Base-by-base conservation (phyloP, 2,113 vertebrate species). In the Phalacrocorax pelagicus region DNA sequence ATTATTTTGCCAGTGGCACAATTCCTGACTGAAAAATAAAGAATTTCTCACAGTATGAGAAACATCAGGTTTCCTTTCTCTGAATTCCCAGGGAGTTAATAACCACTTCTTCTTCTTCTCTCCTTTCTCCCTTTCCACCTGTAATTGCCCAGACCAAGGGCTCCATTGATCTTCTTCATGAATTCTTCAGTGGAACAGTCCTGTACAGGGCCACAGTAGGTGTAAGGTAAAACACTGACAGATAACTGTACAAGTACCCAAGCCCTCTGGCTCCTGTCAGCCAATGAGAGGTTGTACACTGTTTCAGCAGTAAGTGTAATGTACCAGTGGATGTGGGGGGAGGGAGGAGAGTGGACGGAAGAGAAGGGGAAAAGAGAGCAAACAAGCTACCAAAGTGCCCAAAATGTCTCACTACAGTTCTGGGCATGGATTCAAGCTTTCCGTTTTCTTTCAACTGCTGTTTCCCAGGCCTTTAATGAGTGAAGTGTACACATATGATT, bases 261-360 rank as follows among this genome's bases (percentile, higher is more conserved):
- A 77, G 9, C 6, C 15, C 42, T 49, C 27, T 42, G 54, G 21
- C n/a, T 63, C 7, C 49, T 46, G 29, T 46, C 40, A 65, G 38
- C 21, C 13, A 46, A 54, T 36, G 2, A 52, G 44, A 81, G 15
- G 11, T 12, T 61, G 24, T 1, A 34, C 13, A 4, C n/a, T 63
- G 10, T 77, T 78, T 30, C 38, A n/a, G 29, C 10, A 42, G 5
- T 4, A 38, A 67, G 12, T 9, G 47, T 27, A 38, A 57, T 17
- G 16, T 55, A 32, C 12, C 0, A 0, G 27, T 5, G 14, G 18
- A 20, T 51, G 21, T 15, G n/a, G 36, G 14, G 7, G 20, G 20
- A 73, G 7, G 32, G 10, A 55, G 5, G 0, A 1, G 2, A 5
- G 3, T 38, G 30, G 12, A 2, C 26, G 26, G 20, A 67, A 59